Percentiles rank a stretch among this genome's conserved stretches.
Conservation (phyloP, 2,113 vertebrate genomes). For the Lasiurus borealis region DNA sequence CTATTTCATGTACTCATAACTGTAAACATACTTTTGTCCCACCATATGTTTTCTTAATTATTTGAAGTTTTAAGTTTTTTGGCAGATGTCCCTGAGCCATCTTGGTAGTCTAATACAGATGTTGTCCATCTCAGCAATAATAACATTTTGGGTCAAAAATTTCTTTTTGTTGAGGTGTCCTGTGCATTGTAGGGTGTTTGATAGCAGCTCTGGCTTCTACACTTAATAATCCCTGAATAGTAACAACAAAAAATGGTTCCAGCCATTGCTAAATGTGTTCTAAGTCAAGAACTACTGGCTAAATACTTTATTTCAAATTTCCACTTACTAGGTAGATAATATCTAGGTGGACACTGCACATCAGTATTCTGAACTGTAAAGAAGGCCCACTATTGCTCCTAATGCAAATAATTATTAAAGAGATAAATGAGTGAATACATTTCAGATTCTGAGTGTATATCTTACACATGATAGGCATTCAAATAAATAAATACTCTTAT, state of each 20-base stretch:
- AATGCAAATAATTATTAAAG: neutral
- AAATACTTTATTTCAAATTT: neutral
- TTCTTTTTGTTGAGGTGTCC: neutral
- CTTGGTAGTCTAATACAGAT: neutral
- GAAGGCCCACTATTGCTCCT: neutral
- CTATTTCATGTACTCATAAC: neutral
- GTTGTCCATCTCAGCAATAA: neutral
- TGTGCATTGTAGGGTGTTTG: neutral
- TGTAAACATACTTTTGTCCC: neutral
- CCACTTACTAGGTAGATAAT: neutral
- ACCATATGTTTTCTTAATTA: neutral
- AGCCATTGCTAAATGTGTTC: neutral
- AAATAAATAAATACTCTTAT: neutral
- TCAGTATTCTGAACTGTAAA: neutral
- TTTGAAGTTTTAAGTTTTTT: neutral
- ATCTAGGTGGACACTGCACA: neutral
- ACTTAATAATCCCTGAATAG: neutral
- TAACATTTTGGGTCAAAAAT: neutral
- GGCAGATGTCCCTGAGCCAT: neutral
- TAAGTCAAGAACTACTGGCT: neutral
- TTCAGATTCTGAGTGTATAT: neutral
- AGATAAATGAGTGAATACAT: neutral
- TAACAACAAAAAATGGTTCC: neutral
- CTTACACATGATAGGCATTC: neutral
- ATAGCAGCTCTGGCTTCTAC: neutral